A percentile compares a stretch with the other conserved stretches of the same genome.
Evolutionary conservation across 2,888 invertebrate genomes (phyloP).

Genomic region (Calameuta pallipes): DNA sequence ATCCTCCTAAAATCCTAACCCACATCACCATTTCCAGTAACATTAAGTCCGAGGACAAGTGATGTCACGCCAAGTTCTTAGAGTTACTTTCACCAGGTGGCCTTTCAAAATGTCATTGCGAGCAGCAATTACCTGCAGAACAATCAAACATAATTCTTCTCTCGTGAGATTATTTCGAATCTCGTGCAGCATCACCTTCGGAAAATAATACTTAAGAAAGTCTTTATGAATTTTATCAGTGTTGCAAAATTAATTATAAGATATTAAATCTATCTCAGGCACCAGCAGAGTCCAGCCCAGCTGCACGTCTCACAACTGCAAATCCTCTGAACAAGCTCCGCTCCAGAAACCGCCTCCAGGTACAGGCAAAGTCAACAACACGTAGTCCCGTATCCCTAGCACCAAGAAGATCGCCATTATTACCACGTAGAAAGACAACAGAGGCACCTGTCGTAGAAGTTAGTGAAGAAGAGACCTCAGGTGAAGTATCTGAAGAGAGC

Average conservation of each 20-base stretch:
- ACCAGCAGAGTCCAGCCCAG: slow-evolving; percentile 56
- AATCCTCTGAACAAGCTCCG: slow-evolving; percentile 65
- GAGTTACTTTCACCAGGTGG: slow-evolving; percentile 57
- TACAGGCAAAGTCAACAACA: slow-evolving; percentile 61
- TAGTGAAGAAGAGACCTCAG: slow-evolving; percentile 39
- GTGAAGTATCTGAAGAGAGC: slow-evolving; percentile 12
- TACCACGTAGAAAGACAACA: slow-evolving; percentile 58
- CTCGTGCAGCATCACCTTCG: not conserved
- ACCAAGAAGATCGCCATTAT: slow-evolving; percentile 54
- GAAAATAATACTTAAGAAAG: not conserved
- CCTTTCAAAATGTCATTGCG: slow-evolving; percentile 60
- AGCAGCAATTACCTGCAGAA: slow-evolving; percentile 9
- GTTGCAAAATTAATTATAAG: not conserved
- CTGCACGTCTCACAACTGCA: slow-evolving; percentile 49
- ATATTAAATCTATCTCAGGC: slow-evolving; percentile 39
- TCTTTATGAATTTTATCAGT: not conserved
- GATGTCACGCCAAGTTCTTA: slow-evolving; percentile 36
- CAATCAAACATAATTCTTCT: not conserved
- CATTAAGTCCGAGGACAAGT: slow-evolving; percentile 41
- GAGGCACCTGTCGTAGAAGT: slow-evolving; percentile 47
- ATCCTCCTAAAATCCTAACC: slow-evolving; percentile 22
- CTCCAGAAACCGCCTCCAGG: slow-evolving; percentile 63
- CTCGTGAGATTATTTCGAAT: not conserved
- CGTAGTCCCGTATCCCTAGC: slow-evolving; percentile 49
- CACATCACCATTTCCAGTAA: slow-evolving; percentile 8